phyloP scores from a whole-genome alignment of 2,797 vertebrate genomes.

The Hoplostethus mediterraneus region DNA sequence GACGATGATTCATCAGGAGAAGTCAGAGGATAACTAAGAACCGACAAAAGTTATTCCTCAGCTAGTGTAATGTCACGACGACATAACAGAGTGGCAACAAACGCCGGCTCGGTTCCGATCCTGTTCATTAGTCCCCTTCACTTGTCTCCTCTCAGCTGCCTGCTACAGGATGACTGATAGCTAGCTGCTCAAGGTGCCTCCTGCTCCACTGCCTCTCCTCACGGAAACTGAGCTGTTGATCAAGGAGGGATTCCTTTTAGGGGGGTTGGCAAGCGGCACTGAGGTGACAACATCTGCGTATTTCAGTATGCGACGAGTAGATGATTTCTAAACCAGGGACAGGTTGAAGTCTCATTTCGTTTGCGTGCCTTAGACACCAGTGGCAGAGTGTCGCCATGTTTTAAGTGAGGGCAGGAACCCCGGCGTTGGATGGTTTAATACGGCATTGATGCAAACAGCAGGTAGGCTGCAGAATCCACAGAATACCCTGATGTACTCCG shows the following conservation, averaged over 20 bases:
- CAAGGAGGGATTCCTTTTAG: constrained; percentile 38
- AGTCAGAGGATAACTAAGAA: neutral
- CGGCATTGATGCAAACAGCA: constrained; percentile 38
- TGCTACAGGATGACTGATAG: constrained; percentile 40
- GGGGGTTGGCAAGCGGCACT: constrained; percentile 59
- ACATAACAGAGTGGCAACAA: constrained; percentile 14
- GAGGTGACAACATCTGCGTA: neutral
- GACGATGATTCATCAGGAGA: constrained; percentile 7
- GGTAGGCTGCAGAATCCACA: constrained; percentile 21
- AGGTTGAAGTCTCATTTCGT: neutral
- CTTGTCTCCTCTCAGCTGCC: constrained; percentile 28
- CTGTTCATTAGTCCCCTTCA: constrained; percentile 34
- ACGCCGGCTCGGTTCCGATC: constrained; percentile 27
- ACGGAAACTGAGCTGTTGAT: constrained; percentile 51
- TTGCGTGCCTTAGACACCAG: neutral
- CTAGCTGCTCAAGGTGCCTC: constrained; percentile 61
- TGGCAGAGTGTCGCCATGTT: constrained; percentile 17
- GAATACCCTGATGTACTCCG: constrained; percentile 2
- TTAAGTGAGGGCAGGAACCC: constrained; percentile 3
- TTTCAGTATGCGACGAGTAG: constrained; percentile 13
- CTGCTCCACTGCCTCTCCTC: constrained; percentile 40
- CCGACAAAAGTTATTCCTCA: neutral
- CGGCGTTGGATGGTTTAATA: constrained; percentile 7
- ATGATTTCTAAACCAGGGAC: neutral
- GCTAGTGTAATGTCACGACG: constrained; percentile 12